A percentile compares a stretch with the other conserved stretches of the same genome.
Conservation (phyloP, 2,797 vertebrate genomes). For the Otolemur crassicaudatus region DNA sequence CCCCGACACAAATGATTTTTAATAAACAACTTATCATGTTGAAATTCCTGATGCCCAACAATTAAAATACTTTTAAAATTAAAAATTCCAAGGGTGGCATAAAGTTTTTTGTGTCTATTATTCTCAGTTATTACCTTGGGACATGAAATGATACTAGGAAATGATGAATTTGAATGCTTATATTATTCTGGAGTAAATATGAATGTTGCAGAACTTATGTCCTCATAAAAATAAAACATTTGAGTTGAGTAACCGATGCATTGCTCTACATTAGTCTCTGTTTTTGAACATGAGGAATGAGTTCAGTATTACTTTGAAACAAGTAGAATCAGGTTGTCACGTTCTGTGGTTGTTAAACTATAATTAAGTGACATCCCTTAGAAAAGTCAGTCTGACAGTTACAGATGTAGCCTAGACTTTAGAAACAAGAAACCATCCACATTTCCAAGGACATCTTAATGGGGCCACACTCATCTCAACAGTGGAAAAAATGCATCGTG, state of each 20-base stretch:
- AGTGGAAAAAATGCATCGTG: background rate
- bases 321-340: background rate
- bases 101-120: background rate
- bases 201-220: background rate
- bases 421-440: background rate
- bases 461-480: background rate
- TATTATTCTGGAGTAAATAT: background rate
- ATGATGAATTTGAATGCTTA: background rate
- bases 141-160: background rate
- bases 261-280: background rate
- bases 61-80: slow-evolving; percentile 38
- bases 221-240: slow-evolving; percentile 7
- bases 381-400: background rate
- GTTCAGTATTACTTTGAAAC: background rate
- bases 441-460: background rate
- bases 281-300: background rate
- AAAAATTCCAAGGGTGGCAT: background rate
- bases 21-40: slow-evolving; percentile 50
- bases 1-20: background rate
- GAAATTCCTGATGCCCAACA: slow-evolving; percentile 36
- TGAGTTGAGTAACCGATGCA: background rate
- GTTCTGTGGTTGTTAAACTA: background rate
- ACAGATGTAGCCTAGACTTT: background rate
- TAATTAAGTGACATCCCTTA: slow-evolving; percentile 23
- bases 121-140: background rate